These are phyloP conservation scores for Anarsia innoxiella DNA, from an alignment of 2,888 invertebrate species.

Conservation along the genomic window DNA sequence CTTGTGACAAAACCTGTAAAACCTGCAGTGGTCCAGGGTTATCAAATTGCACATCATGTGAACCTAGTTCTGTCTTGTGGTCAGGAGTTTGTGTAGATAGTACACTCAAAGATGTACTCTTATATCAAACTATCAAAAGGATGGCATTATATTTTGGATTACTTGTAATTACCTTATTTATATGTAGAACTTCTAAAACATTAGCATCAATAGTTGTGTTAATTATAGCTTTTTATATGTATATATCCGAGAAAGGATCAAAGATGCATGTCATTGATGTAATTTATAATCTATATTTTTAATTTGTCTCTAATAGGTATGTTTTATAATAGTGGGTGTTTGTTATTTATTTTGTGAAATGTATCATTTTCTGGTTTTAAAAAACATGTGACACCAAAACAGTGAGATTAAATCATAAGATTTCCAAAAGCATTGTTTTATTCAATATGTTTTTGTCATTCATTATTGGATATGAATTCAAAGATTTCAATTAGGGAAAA, in stretches of 20 bases:
- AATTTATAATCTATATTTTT: conserved; percentile 18
- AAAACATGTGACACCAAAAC: not conserved
- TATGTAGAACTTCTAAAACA: conserved; percentile 31
- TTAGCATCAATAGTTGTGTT: conserved; percentile 37
- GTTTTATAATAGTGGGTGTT: not conserved
- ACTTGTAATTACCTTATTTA: conserved; percentile 34
- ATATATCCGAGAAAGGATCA: conserved; percentile 37
- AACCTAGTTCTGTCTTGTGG: conserved; percentile 42
- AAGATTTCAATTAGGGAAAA: not conserved
- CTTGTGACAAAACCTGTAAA: conserved; percentile 87
- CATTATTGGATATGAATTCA: conserved; percentile 15
- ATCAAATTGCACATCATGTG: conserved; percentile 89
- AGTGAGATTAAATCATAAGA: not conserved
- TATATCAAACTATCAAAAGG: conserved; percentile 34
- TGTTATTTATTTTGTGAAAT: too few species aligned
- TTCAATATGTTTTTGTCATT: too few species aligned
- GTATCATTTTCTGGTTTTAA: too few species aligned
- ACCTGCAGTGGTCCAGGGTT: conserved; percentile 90
- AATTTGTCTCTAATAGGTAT: not conserved
- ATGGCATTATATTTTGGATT: conserved; percentile 40
- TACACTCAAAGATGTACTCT: conserved; percentile 32
- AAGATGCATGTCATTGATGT: conserved; percentile 32
- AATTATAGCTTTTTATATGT: conserved; percentile 39
- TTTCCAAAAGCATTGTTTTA: too few species aligned
- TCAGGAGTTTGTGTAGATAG: conserved; percentile 47